These are phyloP conservation scores for Lycaon pictus DNA, from an alignment of 2,113 vertebrate species.

Conservation along the genomic window DNA sequence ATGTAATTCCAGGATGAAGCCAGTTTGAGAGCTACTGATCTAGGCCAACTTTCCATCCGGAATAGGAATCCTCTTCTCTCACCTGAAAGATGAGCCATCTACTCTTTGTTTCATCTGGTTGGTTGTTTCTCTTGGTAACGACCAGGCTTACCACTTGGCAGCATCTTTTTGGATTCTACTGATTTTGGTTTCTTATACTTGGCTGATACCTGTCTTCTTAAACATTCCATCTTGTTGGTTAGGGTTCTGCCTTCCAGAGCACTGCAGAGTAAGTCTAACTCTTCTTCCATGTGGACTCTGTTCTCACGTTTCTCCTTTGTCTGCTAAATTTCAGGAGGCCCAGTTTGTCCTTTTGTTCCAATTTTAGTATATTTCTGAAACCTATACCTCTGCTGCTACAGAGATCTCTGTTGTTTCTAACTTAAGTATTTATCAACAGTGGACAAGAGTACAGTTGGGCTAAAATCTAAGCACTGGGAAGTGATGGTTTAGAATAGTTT, in stretches of 20 bases:
- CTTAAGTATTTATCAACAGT: neutral
- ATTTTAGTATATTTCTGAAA: neutral
- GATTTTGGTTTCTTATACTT: neutral
- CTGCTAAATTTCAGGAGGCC: neutral
- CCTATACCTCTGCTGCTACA: neutral
- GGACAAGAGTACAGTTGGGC: neutral
- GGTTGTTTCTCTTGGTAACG: slow-evolving; percentile 13
- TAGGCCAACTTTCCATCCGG: neutral
- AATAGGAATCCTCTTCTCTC: neutral
- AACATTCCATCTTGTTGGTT: neutral
- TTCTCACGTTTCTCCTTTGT: neutral
- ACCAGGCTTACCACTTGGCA: neutral
- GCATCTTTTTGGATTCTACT: neutral
- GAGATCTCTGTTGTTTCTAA: neutral
- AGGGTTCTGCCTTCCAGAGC: slow-evolving; percentile 10
- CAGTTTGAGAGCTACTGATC: neutral
- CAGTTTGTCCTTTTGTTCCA: neutral
- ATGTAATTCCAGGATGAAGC: neutral
- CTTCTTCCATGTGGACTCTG: neutral
- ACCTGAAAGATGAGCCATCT: neutral
- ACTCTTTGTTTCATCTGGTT: neutral
- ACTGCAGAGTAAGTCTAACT: neutral
- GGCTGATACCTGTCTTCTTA: neutral
- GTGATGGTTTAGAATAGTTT: neutral
- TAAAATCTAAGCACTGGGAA: neutral